Evolutionary conservation across 2,797 vertebrate genomes (phyloP).

Genomic region (Cynodonichthys magdalenae): DNA sequence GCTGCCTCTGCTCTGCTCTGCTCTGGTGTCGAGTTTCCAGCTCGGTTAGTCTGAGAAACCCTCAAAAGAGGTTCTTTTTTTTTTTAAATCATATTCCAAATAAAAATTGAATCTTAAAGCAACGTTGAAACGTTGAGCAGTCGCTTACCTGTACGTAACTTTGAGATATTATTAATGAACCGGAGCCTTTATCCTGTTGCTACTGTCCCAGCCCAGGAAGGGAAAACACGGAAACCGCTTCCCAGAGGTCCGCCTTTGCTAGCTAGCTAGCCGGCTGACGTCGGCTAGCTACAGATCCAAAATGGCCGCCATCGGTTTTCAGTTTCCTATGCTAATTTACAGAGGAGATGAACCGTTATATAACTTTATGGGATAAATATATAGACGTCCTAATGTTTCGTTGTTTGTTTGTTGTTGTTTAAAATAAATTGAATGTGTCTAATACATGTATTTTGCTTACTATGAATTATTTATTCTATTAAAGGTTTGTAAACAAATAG

Average conservation of each 20-base stretch:
- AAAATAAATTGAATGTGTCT: too few species aligned
- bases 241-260: constrained; percentile 65
- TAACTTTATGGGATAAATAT: too few species aligned
- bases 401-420: too few species aligned
- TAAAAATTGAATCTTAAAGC: neutral
- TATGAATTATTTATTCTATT: too few species aligned
- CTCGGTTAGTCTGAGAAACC: constrained; percentile 15
- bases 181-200: constrained; percentile 51
- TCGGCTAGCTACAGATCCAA: constrained; percentile 72
- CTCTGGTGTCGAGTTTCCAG: constrained; percentile 61
- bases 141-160: constrained; percentile 79
- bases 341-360: neutral
- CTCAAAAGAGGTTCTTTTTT: neutral
- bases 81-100: neutral
- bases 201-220: constrained; percentile 80
- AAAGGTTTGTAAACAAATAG: too few species aligned
- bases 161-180: constrained; percentile 48
- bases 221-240: constrained; percentile 82
- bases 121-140: constrained; percentile 6
- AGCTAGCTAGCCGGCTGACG: neutral
- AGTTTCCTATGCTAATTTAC: constrained; percentile 47
- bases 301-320: constrained; percentile 53
- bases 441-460: too few species aligned
- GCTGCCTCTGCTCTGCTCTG: constrained; percentile 25
- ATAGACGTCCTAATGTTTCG: too few species aligned